These are phyloP conservation scores for Plecturocebus donacophilus DNA, from an alignment of 2,113 vertebrate species.

Conservation along the genomic window DNA sequence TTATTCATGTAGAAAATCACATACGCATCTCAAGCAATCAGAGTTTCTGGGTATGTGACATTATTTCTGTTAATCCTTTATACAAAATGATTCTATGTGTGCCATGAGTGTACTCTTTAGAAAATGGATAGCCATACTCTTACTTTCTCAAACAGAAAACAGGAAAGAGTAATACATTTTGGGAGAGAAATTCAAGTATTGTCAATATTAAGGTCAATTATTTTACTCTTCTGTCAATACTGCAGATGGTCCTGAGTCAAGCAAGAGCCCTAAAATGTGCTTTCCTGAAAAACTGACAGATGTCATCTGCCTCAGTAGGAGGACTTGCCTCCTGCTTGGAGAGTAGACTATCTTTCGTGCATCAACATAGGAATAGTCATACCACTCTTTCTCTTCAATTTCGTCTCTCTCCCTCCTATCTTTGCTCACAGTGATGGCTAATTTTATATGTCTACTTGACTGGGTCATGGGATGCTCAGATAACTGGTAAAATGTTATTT, in stretches of 20 bases:
- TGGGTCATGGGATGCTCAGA: background rate
- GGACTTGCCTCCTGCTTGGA: background rate
- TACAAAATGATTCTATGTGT: background rate
- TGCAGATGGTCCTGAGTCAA: background rate
- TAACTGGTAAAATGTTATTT: background rate
- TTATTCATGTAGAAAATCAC: background rate
- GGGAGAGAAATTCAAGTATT: background rate
- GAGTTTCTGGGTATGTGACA: background rate
- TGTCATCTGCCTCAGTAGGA: background rate
- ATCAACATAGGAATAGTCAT: background rate
- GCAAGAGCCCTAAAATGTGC: background rate
- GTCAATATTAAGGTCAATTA: background rate
- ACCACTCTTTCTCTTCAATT: background rate
- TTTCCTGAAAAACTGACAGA: background rate
- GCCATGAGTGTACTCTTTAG: background rate
- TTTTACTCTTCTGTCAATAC: background rate
- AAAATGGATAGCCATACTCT: background rate
- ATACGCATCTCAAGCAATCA: background rate
- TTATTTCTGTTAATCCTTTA: background rate
- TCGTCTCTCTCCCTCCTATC: background rate
- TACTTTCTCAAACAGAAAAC: background rate
- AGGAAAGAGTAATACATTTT: background rate
- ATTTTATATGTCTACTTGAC: background rate
- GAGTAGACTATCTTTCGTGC: no score
- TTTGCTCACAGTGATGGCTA: background rate